Evolutionary conservation across 2,113 vertebrate species (phyloP).

Genomic region (Pseudorasbora parva): DNA sequence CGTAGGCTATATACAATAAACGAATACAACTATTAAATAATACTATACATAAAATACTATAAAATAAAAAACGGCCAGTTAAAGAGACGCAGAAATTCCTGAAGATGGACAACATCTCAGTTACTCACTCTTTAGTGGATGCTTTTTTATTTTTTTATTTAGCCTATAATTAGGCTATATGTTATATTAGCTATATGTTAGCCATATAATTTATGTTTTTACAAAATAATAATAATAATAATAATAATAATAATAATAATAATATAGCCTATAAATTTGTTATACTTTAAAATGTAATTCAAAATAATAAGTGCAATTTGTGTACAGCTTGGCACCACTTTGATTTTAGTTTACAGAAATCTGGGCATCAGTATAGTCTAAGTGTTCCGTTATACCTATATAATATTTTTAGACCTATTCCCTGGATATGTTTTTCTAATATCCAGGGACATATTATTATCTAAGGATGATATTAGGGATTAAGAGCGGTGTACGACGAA

Average conservation of each 20-base stretch:
- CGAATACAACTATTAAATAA: background rate
- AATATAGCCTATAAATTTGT: no score
- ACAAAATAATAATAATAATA: no score
- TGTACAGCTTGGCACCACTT: background rate
- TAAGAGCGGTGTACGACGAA: slow-evolving; percentile 51
- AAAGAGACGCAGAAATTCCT: background rate
- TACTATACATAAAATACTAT: background rate
- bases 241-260: no score
- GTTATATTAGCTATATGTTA: no score
- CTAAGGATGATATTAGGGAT: slow-evolving; percentile 55
- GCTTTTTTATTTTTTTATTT: no score
- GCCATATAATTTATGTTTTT: no score
- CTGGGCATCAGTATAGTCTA: background rate
- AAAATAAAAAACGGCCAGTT: background rate
- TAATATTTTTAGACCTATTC: background rate
- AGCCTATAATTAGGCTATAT: no score
- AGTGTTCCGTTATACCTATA: background rate
- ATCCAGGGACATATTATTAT: slow-evolving; percentile 46
- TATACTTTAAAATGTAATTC: background rate
- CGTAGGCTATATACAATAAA: background rate
- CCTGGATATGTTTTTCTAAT: slow-evolving; percentile 39
- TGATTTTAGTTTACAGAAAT: background rate
- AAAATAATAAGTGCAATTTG: background rate
- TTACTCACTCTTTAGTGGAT: background rate
- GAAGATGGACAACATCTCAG: no score